Conservation (phyloP, 2,113 vertebrate genomes). For the Tragulus kanchil region DNA sequence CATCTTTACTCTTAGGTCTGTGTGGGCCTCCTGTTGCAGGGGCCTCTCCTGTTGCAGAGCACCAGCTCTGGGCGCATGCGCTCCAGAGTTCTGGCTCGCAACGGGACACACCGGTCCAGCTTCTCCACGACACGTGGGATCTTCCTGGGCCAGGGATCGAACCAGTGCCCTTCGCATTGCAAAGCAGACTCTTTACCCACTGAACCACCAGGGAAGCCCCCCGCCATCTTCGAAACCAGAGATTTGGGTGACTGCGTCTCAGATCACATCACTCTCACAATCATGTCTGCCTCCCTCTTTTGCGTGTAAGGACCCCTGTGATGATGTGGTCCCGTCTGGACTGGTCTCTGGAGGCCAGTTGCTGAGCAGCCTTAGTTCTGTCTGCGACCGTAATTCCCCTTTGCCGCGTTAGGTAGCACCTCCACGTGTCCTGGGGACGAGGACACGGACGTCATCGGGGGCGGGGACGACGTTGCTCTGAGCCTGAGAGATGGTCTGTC, state of each 20-base stretch:
- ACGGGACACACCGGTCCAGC: too few species aligned
- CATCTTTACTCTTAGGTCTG: too few species aligned
- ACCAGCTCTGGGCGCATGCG: too few species aligned
- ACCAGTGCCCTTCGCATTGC: too few species aligned
- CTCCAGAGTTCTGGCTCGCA: too few species aligned
- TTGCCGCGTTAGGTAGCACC: fast-evolving
- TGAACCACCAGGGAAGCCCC: too few species aligned
- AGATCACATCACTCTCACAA: fast-evolving
- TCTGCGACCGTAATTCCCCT: neutral
- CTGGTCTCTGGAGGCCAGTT: neutral
- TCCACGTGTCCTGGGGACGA: neutral
- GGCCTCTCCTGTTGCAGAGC: too few species aligned
- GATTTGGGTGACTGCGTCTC: neutral
- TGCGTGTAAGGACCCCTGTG: neutral
- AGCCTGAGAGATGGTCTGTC: neutral
- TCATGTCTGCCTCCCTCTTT: neutral
- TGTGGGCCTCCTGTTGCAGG: too few species aligned
- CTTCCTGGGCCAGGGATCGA: too few species aligned
- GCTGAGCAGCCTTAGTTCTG: neutral
- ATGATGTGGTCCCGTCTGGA: neutral
- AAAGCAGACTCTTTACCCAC: too few species aligned
- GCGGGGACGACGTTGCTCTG: fast-evolving
- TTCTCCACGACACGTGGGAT: too few species aligned
- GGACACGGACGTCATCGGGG: neutral
- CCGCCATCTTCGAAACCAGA: neutral